Evolutionary conservation across 2,113 vertebrate species (phyloP).

Genomic region (Agapornis roseicollis): DNA sequence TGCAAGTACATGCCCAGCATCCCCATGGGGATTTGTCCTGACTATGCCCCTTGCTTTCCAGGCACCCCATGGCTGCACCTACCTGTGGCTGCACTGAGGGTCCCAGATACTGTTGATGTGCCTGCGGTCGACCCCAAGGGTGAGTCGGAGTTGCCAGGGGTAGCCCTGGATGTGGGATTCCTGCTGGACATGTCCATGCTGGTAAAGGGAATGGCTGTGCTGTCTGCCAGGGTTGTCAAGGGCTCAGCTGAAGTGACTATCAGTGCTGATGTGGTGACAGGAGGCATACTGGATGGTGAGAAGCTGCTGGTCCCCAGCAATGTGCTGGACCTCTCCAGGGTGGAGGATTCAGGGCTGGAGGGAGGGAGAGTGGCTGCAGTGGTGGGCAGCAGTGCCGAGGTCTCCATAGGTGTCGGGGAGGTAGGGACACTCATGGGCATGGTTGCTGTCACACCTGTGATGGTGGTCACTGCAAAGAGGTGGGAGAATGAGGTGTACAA

Average conservation of each 20-base stretch:
- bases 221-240: neutral
- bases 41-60: no score
- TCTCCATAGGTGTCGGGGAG: neutral
- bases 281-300: neutral
- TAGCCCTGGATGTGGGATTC: neutral
- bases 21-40: neutral
- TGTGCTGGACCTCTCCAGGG: neutral
- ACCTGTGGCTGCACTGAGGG: neutral
- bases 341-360: neutral
- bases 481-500: neutral
- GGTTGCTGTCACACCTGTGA: neutral
- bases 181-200: neutral
- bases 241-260: accelerated
- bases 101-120: neutral
- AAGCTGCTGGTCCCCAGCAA: accelerated
- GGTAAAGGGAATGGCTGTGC: neutral
- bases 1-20: neutral
- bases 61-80: accelerated
- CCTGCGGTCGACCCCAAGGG: accelerated
- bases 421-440: neutral
- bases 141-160: neutral
- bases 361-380: neutral
- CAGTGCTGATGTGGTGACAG: accelerated
- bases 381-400: neutral
- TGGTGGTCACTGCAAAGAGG: neutral